Conservation (phyloP, 1,140 invertebrate genomes). For the Popillia japonica region DNA sequence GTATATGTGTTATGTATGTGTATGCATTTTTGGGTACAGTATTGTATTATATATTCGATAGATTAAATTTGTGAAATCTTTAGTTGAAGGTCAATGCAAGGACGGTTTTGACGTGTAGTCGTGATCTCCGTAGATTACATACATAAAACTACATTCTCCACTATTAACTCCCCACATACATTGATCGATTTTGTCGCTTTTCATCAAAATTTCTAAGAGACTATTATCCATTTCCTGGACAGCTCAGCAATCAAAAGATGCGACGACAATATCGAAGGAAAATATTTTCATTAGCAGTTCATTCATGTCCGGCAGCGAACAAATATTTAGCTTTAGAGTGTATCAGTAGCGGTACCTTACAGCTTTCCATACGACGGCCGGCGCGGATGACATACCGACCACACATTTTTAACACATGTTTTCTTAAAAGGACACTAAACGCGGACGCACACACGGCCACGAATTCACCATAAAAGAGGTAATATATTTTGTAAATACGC, state of each 20-base stretch:
- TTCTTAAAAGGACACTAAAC: constrained; percentile 27
- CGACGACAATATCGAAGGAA: constrained; percentile 22
- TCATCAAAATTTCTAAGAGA: neutral
- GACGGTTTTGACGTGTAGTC: too few relatives aligned
- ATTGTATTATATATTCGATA: too few relatives aligned
- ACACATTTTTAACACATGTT: constrained; percentile 34
- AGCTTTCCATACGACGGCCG: neutral
- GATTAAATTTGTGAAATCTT: too few relatives aligned
- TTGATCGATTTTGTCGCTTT: too few relatives aligned
- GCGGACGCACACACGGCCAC: constrained; percentile 16
- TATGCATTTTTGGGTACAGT: too few relatives aligned
- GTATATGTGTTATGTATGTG: neutral
- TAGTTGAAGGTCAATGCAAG: too few relatives aligned
- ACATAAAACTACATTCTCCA: too few relatives aligned
- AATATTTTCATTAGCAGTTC: constrained; percentile 32
- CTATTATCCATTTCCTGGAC: constrained; percentile 24
- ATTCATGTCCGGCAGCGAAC: constrained; percentile 19
- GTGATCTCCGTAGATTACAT: too few relatives aligned
- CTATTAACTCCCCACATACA: too few relatives aligned
- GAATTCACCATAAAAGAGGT: constrained; percentile 30
- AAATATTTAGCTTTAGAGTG: constrained; percentile 26
- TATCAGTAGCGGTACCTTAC: constrained; percentile 2
- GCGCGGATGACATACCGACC: neutral
- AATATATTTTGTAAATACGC: constrained; percentile 34
- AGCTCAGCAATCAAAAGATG: constrained; percentile 23